Conservation (phyloP, 2,113 vertebrate genomes). For the Bubo bubo region DNA sequence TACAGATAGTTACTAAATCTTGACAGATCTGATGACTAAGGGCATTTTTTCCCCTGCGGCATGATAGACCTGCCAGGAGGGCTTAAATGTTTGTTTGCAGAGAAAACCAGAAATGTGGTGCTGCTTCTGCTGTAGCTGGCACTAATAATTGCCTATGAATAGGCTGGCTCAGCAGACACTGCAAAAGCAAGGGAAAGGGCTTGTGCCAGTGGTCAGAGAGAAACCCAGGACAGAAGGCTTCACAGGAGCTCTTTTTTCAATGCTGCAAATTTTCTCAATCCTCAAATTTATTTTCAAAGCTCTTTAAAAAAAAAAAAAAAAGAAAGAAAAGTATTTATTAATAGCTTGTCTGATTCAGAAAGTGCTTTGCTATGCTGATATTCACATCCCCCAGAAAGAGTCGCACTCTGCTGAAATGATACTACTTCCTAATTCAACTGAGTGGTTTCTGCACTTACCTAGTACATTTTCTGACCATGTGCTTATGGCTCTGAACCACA, state of each 20-base stretch:
- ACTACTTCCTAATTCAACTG: background rate
- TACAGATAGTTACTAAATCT: background rate
- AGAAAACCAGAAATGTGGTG: background rate
- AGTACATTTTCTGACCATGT: background rate
- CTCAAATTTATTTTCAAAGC: background rate
- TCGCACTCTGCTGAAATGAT: background rate
- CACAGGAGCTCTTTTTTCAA: background rate
- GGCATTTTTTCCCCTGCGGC: background rate
- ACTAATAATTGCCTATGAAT: background rate
- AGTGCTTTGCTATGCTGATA: background rate
- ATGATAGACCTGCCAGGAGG: background rate
- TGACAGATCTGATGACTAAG: slow-evolving; percentile 4
- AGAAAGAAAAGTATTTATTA: background rate
- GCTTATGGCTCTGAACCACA: background rate
- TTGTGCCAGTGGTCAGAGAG: background rate
- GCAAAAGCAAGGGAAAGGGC: background rate
- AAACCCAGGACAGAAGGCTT: background rate
- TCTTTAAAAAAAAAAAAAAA: background rate
- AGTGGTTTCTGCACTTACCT: background rate
- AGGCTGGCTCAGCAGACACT: background rate
- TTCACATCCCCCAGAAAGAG: background rate
- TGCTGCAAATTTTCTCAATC: background rate
- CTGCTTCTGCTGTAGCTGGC: background rate
- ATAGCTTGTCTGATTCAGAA: slow-evolving; percentile 7
- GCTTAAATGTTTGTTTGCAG: background rate